Percentiles rank a stretch among this genome's conserved stretches.
Evolutionary conservation across 2,797 vertebrate genomes (phyloP).

Genomic region (Mus spretus): DNA sequence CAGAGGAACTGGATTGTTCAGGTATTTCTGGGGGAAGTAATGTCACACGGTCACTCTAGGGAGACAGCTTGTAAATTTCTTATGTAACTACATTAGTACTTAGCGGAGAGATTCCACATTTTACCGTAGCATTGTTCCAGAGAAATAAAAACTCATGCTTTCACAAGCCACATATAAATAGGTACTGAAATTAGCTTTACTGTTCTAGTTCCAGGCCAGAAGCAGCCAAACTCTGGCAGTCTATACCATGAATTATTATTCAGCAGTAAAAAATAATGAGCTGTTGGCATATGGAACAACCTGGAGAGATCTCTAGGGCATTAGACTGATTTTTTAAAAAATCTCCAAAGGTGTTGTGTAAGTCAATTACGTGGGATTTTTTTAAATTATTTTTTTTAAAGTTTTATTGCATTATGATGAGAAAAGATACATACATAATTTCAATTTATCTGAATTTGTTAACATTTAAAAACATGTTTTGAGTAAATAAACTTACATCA

Average conservation of each 20-base stretch:
- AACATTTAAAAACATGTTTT: too few species aligned
- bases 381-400: too few species aligned
- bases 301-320: neutral
- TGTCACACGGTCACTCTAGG: neutral
- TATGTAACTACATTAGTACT: neutral
- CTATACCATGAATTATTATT: neutral
- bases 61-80: neutral
- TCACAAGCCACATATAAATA: neutral
- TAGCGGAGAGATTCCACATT: neutral
- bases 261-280: slow-evolving; percentile 8
- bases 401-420: too few species aligned
- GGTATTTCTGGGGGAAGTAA: neutral
- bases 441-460: too few species aligned
- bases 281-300: neutral
- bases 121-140: neutral
- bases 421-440: too few species aligned
- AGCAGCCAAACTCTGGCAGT: neutral
- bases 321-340: neutral
- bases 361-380: slow-evolving; percentile 9
- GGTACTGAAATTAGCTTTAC: neutral
- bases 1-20: neutral
- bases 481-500: too few species aligned
- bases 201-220: neutral
- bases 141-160: neutral
- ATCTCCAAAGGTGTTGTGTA: neutral